Base-by-base conservation (phyloP, 2,113 vertebrate genomes). In the Chaetorhynchus papuensis region DNA sequence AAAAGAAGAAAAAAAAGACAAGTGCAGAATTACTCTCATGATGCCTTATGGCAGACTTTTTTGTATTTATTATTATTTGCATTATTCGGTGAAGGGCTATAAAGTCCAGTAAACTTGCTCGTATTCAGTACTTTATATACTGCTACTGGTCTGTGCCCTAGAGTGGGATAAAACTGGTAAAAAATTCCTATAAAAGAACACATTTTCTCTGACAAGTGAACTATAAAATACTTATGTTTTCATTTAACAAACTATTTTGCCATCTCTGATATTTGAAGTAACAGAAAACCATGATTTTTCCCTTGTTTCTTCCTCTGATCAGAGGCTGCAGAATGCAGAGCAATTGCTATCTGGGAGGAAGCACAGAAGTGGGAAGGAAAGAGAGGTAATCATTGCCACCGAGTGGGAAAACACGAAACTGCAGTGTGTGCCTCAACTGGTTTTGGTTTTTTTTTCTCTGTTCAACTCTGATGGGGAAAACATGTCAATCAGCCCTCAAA, bases 361-460 rank as follows among this genome's bases (percentile, higher is more conserved):
- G 26, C 1, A 4, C 41, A 10, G n/a, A 26, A 27, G 5, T 7
- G 30, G 33, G 20, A 75, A 68, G 54, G 37, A 79, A 69, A 92
- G 50, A 54, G 57, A 63, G 93, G 54, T 60, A 75, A 33, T 28
- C 17, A 96, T 87, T 81, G 94, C 98, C 98, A 97, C 92, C 98
- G 89, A 68, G 97, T 96, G 98, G 97, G 37, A 30, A 89, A 94
- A 87, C 2, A 20, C 27, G 69, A 45, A 60, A 86, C 33, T 74
- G 85, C 92, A 94, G 63, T 13, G 4, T 17, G 9, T 21, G 23
- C 28, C 31, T 42, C 8, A 8, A 2, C 4, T 20, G 11, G 2
- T 30, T 85, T 8, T 37, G 42, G 6, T 11, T 20, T 39, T 14
- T n/a, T 39, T 87, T 35, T 14, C 27, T 47, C 61, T 13, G 1